Evolutionary conservation across 2,797 vertebrate species (phyloP).

Genomic region (Macrochelys suwanniensis): DNA sequence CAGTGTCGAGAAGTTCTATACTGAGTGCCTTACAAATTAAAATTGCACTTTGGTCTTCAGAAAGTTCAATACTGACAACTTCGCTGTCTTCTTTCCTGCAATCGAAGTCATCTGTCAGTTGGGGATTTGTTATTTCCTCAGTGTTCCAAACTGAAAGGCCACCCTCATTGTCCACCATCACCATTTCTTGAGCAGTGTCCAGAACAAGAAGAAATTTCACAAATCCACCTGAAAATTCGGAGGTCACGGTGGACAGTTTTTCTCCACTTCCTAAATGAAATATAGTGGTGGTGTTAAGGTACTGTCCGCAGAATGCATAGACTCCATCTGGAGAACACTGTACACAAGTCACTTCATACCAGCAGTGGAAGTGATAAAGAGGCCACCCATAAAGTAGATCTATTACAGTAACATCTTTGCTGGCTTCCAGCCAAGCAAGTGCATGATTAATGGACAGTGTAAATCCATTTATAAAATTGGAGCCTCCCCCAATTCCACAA

Average conservation of each 20-base stretch:
- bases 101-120: conserved; percentile 96
- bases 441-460: conserved; percentile 95
- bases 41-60: conserved; percentile 97
- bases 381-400: conserved; percentile 98
- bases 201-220: conserved; percentile 97
- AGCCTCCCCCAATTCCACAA: conserved; percentile 87
- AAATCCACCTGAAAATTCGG: conserved; percentile 97
- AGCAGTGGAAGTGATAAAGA: conserved; percentile 98
- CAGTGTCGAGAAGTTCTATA: conserved; percentile 96
- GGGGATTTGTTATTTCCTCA: conserved; percentile 94
- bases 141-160: conserved; percentile 98
- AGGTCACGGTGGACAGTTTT: conserved; percentile 95
- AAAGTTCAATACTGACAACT: conserved; percentile 94
- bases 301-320: conserved; percentile 98
- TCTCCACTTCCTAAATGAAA: conserved; percentile 97
- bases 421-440: conserved; percentile 97
- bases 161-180: conserved; percentile 98
- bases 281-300: conserved; percentile 94
- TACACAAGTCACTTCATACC: conserved; percentile 98
- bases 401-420: conserved; percentile 97
- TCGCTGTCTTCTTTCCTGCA: conserved; percentile 95
- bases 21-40: conserved; percentile 97
- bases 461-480: conserved; percentile 97
- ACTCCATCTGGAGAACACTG: conserved; percentile 96
- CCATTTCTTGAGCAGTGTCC: conserved; percentile 96